Conservation (phyloP, 1,140 invertebrate species). For the Pteromalus puparum region DNA sequence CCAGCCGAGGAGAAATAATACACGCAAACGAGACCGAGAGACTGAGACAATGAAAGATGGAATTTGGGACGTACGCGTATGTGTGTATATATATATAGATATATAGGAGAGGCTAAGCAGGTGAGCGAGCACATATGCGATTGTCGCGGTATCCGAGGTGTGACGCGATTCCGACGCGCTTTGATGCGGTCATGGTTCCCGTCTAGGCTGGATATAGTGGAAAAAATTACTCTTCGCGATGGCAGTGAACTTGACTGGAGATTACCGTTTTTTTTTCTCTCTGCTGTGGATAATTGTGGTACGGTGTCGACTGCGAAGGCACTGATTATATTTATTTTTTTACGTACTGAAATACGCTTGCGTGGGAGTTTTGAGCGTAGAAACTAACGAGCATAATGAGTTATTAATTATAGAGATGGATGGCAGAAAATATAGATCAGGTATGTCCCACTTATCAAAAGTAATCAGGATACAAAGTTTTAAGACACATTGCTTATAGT, state of each 20-base stretch:
- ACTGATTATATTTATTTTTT: background rate
- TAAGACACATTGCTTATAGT: too few species aligned
- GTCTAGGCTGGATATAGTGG: background rate
- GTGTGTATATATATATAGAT: background rate
- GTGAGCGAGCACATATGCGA: background rate
- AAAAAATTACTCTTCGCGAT: background rate
- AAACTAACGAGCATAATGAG: background rate
- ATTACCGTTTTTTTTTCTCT: background rate
- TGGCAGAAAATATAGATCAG: too few species aligned
- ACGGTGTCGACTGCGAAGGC: background rate
- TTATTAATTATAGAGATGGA: background rate
- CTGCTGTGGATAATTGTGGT: background rate
- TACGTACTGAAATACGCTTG: background rate
- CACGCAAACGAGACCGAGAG: background rate
- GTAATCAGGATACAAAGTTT: too few species aligned
- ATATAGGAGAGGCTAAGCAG: background rate
- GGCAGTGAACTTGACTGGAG: background rate
- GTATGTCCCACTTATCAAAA: too few species aligned
- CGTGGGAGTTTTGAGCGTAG: too few species aligned
- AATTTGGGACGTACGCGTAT: background rate
- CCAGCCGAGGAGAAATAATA: background rate
- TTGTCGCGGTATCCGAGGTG: background rate
- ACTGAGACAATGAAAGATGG: background rate
- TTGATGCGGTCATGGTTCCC: background rate
- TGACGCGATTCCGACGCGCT: background rate